Evolutionary conservation across 2,888 invertebrate species (phyloP).

Genomic region (Hermodice carunculata): DNA sequence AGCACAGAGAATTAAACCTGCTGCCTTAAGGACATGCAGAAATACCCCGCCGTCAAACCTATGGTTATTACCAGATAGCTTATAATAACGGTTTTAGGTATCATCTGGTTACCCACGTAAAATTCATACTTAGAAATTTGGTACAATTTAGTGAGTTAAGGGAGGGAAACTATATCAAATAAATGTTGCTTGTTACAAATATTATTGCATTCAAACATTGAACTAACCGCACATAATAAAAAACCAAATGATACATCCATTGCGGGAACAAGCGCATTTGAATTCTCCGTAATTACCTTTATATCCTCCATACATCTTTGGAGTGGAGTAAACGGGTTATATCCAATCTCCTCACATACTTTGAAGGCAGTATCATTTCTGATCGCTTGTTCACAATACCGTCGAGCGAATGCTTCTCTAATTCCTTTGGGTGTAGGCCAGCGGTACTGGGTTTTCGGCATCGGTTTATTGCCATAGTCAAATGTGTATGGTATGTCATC

Average conservation of each 20-base stretch:
- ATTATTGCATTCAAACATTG: no score
- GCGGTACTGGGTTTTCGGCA: not conserved
- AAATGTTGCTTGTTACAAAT: no score
- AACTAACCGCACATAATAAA: not conserved
- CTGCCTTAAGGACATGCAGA: no score
- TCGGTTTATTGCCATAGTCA: slow-evolving; percentile 1
- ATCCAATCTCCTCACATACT: not conserved
- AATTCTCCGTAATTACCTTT: not conserved
- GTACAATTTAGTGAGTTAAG: no score
- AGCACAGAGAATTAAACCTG: no score
- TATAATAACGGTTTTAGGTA: no score
- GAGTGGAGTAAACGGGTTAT: not conserved
- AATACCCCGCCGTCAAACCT: no score
- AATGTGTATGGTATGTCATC: not conserved
- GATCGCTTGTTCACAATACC: not conserved
- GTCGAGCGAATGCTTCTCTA: not conserved
- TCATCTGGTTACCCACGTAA: no score
- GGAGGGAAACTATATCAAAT: no score
- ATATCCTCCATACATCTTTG: slow-evolving; percentile 14
- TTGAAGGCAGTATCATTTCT: slow-evolving; percentile 1
- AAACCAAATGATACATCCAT: not conserved
- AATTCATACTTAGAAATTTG: no score
- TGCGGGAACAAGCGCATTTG: not conserved
- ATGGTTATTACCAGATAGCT: no score
- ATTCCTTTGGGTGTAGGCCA: slow-evolving; percentile 7